A percentile compares a stretch with the other conserved stretches of the same genome.
Evolutionary conservation across 2,888 invertebrate species (phyloP).

Genomic region (Drosophila mimica): DNA sequence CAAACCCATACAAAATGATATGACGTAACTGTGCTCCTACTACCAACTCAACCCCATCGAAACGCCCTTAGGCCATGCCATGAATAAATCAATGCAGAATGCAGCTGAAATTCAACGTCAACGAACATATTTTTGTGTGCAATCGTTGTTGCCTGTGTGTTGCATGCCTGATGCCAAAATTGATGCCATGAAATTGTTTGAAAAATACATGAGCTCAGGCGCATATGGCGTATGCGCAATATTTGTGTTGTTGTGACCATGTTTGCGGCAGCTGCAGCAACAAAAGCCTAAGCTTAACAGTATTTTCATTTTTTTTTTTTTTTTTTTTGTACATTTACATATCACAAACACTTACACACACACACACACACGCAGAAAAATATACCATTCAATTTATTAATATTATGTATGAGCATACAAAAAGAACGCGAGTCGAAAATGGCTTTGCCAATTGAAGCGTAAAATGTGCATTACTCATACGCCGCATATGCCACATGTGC

Average conservation of each 20-base stretch:
- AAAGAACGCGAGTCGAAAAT: conserved; percentile 51
- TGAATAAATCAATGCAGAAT: conserved; percentile 54
- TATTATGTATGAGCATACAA: conserved; percentile 56
- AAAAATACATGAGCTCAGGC: conserved; percentile 49
- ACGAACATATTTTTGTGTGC: conserved; percentile 12
- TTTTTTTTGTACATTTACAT: conserved; percentile 33
- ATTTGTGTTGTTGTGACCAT: conserved; percentile 48
- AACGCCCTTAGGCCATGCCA: conserved; percentile 29
- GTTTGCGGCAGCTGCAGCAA: conserved; percentile 67
- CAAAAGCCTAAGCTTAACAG: conserved; percentile 69
- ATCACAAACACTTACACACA: conserved; percentile 14
- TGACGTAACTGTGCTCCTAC: conserved; percentile 8
- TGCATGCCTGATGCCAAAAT: conserved; percentile 54
- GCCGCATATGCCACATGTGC: conserved; percentile 42
- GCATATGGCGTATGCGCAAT: conserved; percentile 75
- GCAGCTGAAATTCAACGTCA: conserved; percentile 36
- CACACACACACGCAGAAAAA: conserved; percentile 28
- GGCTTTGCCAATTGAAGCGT: conserved; percentile 75
- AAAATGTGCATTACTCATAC: conserved; percentile 78
- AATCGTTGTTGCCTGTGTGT: conserved; percentile 43
- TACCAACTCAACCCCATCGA: too few species aligned
- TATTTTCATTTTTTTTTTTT: background rate
- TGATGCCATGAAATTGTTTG: conserved; percentile 40
- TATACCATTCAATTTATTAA: conserved; percentile 76
- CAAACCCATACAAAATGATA: conserved; percentile 8